Evolutionary conservation across 2,113 vertebrate species (phyloP).

Genomic region (Atrichornis clamosus): DNA sequence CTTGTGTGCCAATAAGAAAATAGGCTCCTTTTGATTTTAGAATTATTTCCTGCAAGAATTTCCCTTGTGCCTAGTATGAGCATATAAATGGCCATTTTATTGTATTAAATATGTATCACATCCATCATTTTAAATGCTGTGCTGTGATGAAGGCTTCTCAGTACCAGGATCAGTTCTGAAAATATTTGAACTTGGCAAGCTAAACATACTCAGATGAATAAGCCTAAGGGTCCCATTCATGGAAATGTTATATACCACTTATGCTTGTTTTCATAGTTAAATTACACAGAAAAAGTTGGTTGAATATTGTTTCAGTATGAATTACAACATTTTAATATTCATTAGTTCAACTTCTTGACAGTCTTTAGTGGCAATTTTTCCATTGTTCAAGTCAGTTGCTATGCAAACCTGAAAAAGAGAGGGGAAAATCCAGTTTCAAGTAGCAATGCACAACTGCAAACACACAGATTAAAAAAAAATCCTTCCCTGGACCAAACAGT

Average conservation of each 20-base stretch:
- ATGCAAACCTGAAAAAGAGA: conserved; percentile 6
- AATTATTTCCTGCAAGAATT: conserved; percentile 71
- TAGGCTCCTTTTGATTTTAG: conserved; percentile 67
- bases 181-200: conserved; percentile 80
- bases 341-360: conserved; percentile 34
- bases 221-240: conserved; percentile 71
- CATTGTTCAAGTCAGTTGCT: conserved; percentile 39
- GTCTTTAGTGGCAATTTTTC: conserved; percentile 40
- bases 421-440: not conserved
- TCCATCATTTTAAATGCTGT: conserved; percentile 78
- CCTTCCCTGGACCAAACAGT: not conserved
- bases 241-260: conserved; percentile 66
- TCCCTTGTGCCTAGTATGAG: conserved; percentile 75
- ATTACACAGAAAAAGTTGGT: conserved; percentile 58
- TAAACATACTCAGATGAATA: conserved; percentile 69
- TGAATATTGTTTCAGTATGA: conserved; percentile 64
- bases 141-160: conserved; percentile 76
- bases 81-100: conserved; percentile 79
- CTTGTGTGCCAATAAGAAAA: conserved; percentile 54
- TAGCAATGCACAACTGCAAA: not conserved
- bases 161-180: conserved; percentile 70
- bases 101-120: conserved; percentile 81
- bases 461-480: not conserved
- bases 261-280: conserved; percentile 46
- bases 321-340: conserved; percentile 70